These are phyloP conservation scores for Brachyptera putata DNA, from an alignment of 2,888 invertebrate species.

Conservation along the genomic window DNA sequence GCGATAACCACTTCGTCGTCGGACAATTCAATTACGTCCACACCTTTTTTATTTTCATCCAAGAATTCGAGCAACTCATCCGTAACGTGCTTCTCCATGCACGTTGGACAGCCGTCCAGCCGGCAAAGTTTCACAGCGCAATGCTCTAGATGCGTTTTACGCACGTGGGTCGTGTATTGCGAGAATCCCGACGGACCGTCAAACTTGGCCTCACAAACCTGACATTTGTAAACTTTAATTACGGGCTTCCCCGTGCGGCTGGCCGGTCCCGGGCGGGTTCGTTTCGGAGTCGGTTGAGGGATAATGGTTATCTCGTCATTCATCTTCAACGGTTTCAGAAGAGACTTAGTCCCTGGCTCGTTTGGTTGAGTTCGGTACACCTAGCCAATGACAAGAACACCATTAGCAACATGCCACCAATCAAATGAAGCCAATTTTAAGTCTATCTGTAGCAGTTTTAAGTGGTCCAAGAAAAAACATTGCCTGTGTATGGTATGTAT, in stretches of 20 bases:
- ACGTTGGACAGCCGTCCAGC: conserved; percentile 31
- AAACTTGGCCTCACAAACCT: conserved; percentile 31
- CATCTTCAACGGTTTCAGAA: conserved; percentile 76
- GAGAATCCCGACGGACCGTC: conserved; percentile 31
- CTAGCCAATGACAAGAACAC: not conserved
- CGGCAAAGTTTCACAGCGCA: conserved; percentile 30
- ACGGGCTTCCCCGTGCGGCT: conserved; percentile 28
- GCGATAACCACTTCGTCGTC: conserved; percentile 35
- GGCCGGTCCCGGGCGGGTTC: conserved; percentile 31
- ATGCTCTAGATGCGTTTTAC: conserved; percentile 29
- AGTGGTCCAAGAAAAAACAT: no score
- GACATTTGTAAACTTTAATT: conserved; percentile 18
- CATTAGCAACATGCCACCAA: not conserved
- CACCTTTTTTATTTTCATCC: conserved; percentile 28
- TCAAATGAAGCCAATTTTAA: no score
- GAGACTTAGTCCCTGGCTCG: conserved; percentile 52
- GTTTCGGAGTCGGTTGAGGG: conserved; percentile 63
- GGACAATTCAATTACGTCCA: conserved; percentile 35
- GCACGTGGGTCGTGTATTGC: conserved; percentile 29
- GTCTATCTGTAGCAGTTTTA: no score
- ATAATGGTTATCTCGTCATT: conserved; percentile 88
- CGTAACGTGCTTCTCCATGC: conserved; percentile 27
- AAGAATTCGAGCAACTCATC: conserved; percentile 24
- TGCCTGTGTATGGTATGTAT: no score
- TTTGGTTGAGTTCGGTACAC: not conserved